Base-by-base conservation (phyloP, 2,113 vertebrate species). In the Sinocyclocheilus grahami region DNA sequence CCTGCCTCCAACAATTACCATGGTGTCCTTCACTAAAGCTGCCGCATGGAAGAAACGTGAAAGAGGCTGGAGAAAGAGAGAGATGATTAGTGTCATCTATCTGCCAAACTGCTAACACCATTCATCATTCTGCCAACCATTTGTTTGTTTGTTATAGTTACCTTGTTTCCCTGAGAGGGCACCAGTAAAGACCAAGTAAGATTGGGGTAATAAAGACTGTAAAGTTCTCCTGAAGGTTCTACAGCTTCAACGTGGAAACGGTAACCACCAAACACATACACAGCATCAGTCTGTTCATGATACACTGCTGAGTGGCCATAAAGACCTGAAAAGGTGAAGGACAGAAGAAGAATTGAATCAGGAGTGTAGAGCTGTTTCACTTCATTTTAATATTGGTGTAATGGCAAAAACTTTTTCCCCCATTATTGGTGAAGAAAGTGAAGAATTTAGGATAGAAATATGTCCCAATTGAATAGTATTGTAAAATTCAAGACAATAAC, bases 181-280 rank as follows among this genome's bases (percentile, higher is more conserved):
- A 96, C 96, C 86, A 98, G 93, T 77, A 98, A 91, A 79, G 97
- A 97, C 97, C 97, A 98, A 86, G 96, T 97, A 6, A 95, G 94
- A 91, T 96, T 97, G 30, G 97, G 96, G 88, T 97, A 97, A 86
- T 96, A 96, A 62, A 98, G 90, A 81, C 96, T 96, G 88, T 97
- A 97, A 11, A 98, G 96, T 75, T 97, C 97, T 0, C 95, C 94
- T 20, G 97, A 98, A 0, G 97, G 95, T 46, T 96, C 96, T 2
- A 97, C 97, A n/a, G 96, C 93, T 89, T 97, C 97, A 46, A 98
- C 96, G 0, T 97, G 96, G 85, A 97, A 98, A 62, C 97, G 96
- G 83, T 97, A 97, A 33, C 97, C 97, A n/a, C 97, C 97, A 63
- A 97, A 97, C 30, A 98, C 96, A 1, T 97, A 98, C 67, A 98